Evolutionary conservation across 2,888 invertebrate species (phyloP).

Genomic region (Drosophila nr. fundita): DNA sequence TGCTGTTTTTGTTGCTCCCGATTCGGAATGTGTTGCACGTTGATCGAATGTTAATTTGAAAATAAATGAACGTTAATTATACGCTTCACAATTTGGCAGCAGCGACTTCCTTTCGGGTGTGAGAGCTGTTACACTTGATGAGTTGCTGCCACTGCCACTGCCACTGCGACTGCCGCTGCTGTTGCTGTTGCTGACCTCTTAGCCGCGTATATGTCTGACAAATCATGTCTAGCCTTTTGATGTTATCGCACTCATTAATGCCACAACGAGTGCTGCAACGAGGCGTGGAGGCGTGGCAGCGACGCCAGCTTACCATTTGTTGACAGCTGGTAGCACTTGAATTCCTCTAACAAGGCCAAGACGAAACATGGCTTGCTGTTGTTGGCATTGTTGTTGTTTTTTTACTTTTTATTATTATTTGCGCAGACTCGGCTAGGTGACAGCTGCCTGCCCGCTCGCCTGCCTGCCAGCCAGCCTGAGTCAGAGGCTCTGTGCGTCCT

Average conservation of each 20-base stretch:
- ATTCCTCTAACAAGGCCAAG: conserved; percentile 62
- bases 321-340: conserved; percentile 77
- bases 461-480: background rate
- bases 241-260: conserved; percentile 77
- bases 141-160: conserved; percentile 1
- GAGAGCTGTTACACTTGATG: conserved; percentile 64
- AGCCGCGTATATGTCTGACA: conserved; percentile 53
- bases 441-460: conserved; percentile 32
- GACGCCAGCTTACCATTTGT: conserved; percentile 54
- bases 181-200: conserved; percentile 43
- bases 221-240: conserved; percentile 81
- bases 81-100: conserved; percentile 52
- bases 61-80: conserved; percentile 82
- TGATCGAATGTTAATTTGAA: conserved; percentile 80
- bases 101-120: conserved; percentile 53
- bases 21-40: conserved; percentile 18
- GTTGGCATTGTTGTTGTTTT: conserved; percentile 23
- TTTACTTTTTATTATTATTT: conserved; percentile 28
- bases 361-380: conserved; percentile 21
- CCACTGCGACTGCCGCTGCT: background rate
- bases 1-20: conserved; percentile 13
- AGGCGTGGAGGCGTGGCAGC: conserved; percentile 40
- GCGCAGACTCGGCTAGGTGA: conserved; percentile 50
- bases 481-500: conserved; percentile 49
- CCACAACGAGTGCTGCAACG: conserved; percentile 13